Evolutionary conservation across 1,140 invertebrate species (phyloP), one percentile per base, ranked within the genome.

Genomic region (Schlechtendalia chinensis): DNA sequence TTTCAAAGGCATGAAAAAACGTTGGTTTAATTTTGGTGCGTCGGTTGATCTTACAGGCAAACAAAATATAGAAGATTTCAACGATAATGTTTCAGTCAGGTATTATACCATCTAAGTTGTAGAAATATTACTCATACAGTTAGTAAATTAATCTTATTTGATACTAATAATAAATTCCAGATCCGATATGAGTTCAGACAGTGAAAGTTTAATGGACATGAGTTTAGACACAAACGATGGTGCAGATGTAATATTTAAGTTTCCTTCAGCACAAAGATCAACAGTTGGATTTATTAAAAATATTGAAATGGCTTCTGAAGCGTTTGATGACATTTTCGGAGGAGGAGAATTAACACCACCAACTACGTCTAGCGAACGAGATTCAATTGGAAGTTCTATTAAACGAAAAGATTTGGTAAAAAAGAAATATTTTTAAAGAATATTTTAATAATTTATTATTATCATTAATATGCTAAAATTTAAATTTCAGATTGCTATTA

Each of bases 301-400:
- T 1, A 90, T 92, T 45, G 95, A 96, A 85, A 90, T 94, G 29
- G 96, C 94, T 11, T 91, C 91, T 56, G 95, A 97, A 85, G 92
- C 94, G 17, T 88, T 93, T 29, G 94, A 96, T 85, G 93, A 94
- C 82, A 88, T 88, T 61, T 87, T 89, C 39, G 58, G 69, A 53
- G 56, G 71, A 79, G 75, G 75, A 27, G 83, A 83, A 39, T 83
- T 83, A 47, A 84, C 89, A 79, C 82, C 90, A 72, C 89, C 89
- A 81, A 89, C 91, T 14, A 90, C 93, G 0, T 91, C 92, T 19
- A 95, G 92, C 83, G 93, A 94, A 84, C 95, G 92, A 83, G 93
- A 94, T 83, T 94, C 93, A 1, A 87, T 93, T 83, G 91, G 91
- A 54, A 94, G 93, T 84, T 91, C 90, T 11, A 93, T 92, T 85